These are phyloP conservation scores for Mallateleia sp. DNA, from an alignment of 2,888 invertebrate species.

Conservation along the genomic window DNA sequence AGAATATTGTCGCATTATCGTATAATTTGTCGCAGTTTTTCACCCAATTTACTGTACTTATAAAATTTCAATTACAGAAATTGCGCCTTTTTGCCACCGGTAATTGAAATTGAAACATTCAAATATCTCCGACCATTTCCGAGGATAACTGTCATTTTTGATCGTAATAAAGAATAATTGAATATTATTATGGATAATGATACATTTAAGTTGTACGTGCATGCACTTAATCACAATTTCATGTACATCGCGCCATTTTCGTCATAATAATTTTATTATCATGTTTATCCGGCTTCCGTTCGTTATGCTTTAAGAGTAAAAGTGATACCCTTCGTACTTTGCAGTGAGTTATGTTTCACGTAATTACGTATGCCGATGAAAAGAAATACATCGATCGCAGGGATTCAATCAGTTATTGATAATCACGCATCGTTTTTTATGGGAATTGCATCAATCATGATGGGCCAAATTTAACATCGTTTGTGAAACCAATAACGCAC, in stretches of 20 bases:
- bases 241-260: conserved; percentile 38
- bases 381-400: not conserved
- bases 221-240: conserved; percentile 62
- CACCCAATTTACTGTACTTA: not conserved
- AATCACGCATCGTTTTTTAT: conserved; percentile 9
- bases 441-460: conserved; percentile 24
- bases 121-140: not conserved
- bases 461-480: conserved; percentile 8
- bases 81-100: conserved; percentile 12
- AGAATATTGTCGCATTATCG: not conserved
- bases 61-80: conserved; percentile 28
- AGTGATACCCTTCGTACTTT: not conserved
- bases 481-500: no score
- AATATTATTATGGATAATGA: conserved; percentile 68
- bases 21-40: not conserved
- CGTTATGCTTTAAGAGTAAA: conserved; percentile 33
- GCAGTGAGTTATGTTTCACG: not conserved
- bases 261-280: conserved; percentile 48
- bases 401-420: conserved; percentile 1
- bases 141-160: conserved; percentile 33
- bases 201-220: conserved; percentile 54
- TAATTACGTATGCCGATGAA: not conserved
- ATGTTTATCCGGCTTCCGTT: conserved; percentile 49
- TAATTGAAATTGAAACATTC: conserved; percentile 38
- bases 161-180: conserved; percentile 58